Evolutionary conservation across 2,888 invertebrate genomes (phyloP).

Genomic region (Dolichomitus sp.): DNA sequence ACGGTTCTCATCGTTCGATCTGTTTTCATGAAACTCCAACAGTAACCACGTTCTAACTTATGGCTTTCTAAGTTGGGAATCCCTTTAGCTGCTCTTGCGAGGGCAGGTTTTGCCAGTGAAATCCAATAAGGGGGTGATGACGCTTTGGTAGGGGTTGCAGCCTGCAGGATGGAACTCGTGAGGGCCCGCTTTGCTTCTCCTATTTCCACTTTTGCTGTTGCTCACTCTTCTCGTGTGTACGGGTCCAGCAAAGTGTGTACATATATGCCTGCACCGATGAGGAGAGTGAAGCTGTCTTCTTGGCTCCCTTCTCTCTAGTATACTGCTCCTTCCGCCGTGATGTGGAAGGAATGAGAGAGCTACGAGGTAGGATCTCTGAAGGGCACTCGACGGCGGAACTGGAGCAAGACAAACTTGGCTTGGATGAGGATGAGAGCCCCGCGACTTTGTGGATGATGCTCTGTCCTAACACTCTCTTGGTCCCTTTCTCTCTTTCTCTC

Average conservation of each 20-base stretch:
- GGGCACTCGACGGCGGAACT: constrained; percentile 76
- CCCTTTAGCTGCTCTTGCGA: constrained; percentile 54
- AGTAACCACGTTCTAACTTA: constrained; percentile 24
- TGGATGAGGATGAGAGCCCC: constrained; percentile 56
- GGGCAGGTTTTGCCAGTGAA: constrained; percentile 70
- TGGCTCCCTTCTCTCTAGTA: constrained; percentile 53
- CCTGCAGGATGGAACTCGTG: constrained; percentile 47
- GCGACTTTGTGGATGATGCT: constrained; percentile 59
- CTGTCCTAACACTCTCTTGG: constrained; percentile 11
- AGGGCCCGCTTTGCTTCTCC: constrained; percentile 35
- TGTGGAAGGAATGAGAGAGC: constrained; percentile 61
- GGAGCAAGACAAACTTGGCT: constrained; percentile 76
- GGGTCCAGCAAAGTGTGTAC: constrained; percentile 64
- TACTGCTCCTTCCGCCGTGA: constrained; percentile 49
- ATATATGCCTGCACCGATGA: constrained; percentile 43
- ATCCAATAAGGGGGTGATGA: constrained; percentile 75
- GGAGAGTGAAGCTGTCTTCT: constrained; percentile 46
- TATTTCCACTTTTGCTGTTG: constrained; percentile 59
- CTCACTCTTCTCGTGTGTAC: constrained; percentile 37
- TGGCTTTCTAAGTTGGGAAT: constrained; percentile 61
- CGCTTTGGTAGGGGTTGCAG: constrained; percentile 44
- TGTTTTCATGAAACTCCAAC: constrained; percentile 51
- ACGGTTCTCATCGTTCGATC: constrained; percentile 68
- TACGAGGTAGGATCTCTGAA: constrained; percentile 69
- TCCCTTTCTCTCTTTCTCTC: constrained; percentile 2